Evolutionary conservation across 2,113 vertebrate species (phyloP), one percentile per base, ranked within the genome.

Genomic region (Origma solitaria): DNA sequence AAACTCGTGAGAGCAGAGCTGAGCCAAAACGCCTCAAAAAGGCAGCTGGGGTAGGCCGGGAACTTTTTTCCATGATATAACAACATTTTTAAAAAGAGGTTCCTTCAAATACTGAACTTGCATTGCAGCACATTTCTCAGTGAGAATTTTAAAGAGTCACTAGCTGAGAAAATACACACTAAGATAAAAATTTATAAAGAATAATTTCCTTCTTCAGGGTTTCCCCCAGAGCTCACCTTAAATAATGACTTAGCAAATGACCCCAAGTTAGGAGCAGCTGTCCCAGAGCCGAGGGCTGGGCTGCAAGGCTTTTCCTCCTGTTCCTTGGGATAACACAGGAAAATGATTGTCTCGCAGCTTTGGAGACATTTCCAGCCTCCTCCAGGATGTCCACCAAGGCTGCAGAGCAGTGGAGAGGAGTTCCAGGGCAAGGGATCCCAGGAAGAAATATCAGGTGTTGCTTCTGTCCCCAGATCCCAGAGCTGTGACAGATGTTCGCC

Each of bases 91-190:
- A 42, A 42, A 42, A 22, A 7, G 1, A 23, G 1, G 2, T 11
- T 2, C 53, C 40, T 35, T 45, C 22, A 82, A 73, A 37, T 5
- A 11, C 3, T n/a, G 10, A 64, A 44, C 16, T 60, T 25, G 11
- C 17, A 30, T 60, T 25, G 11, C 17, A 30, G 44, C 13, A 6
- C 21, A 40, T 75, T 20, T 25, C 56, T 30, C 37, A 31, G 5
- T 3, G 7, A 57, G 53, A 31, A 7, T 24, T 53, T 20, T 25
- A 8, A 33, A 68, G 25, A 49, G 27, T 11, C 0, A 0, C n/a
- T 30, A 9, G 27, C 21, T 89, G 31, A 45, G 58, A 45, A 76
- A 72, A 77, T 2, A 20, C 4, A 5, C 5, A 6, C 0, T 2
- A 20, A 89, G 86, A 28, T 6, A 68, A 3, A 13, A 64, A 45